phyloP scores from a whole-genome alignment of 2,113 vertebrate genomes.

The Tenebrosternarchus preto region DNA sequence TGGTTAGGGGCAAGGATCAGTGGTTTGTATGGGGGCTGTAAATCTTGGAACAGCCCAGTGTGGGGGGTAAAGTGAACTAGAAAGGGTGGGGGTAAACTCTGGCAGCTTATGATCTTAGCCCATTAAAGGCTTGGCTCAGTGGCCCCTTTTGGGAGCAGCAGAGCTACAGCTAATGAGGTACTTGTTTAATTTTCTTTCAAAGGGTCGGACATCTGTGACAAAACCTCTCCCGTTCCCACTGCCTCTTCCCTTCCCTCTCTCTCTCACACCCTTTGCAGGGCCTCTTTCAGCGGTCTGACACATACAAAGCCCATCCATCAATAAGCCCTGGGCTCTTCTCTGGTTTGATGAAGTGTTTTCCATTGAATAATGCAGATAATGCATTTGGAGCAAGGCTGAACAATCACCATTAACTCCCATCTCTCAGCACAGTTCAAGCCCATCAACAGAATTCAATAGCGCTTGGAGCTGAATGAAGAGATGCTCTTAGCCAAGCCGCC shows the following conservation, averaged over 20 bases:
- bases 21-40: slow-evolving; percentile 24
- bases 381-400: slow-evolving; percentile 96
- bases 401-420: slow-evolving; percentile 98
- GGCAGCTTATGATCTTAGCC: slow-evolving; percentile 98
- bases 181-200: slow-evolving; percentile 99
- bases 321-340: slow-evolving; percentile 94
- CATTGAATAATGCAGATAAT: slow-evolving; percentile 99
- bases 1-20: slow-evolving; percentile 18
- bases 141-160: slow-evolving; percentile 95
- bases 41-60: slow-evolving; percentile 18
- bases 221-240: slow-evolving; percentile 61
- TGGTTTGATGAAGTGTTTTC: slow-evolving; percentile 99
- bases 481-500: slow-evolving; percentile 92
- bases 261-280: slow-evolving; percentile 48
- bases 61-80: slow-evolving; percentile 89
- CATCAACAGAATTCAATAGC: slow-evolving; percentile 99
- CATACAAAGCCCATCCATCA: slow-evolving; percentile 97
- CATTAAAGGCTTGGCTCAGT: slow-evolving; percentile 96
- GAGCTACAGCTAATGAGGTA: slow-evolving; percentile 99
- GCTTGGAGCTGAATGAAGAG: slow-evolving; percentile 96
- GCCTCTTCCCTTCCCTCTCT: slow-evolving; percentile 49
- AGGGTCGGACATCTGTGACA: slow-evolving; percentile 99
- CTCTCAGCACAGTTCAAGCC: slow-evolving; percentile 93
- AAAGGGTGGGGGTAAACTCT: slow-evolving; percentile 92
- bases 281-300: slow-evolving; percentile 82